These are phyloP conservation scores for Petaurus breviceps DNA, from an alignment of 2,113 vertebrate species.

Conservation along the genomic window DNA sequence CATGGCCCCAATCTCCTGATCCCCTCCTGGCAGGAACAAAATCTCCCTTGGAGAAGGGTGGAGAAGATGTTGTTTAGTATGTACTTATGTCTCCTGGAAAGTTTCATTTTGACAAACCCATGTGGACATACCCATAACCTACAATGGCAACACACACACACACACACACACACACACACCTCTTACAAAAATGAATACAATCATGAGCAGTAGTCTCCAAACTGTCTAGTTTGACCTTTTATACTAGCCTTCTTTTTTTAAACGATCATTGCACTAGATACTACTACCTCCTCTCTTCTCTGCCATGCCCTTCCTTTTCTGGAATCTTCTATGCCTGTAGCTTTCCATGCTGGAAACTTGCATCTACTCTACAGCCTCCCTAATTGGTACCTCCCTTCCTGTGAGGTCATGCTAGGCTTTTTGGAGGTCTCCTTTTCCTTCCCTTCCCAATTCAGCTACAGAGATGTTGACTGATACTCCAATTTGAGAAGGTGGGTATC, in stretches of 20 bases:
- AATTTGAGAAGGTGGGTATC: rapidly evolving
- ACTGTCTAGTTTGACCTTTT: not conserved
- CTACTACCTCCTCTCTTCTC: not conserved
- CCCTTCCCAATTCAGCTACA: not conserved
- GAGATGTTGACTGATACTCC: not conserved
- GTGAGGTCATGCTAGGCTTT: not conserved
- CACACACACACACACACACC: no score
- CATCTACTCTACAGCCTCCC: not conserved
- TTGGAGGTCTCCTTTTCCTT: not conserved
- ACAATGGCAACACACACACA: not conserved
- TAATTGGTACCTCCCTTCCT: not conserved
- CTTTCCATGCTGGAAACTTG: not conserved
- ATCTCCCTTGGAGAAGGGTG: not conserved
- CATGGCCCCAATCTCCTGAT: not conserved
- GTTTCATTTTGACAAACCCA: not conserved
- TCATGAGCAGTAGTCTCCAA: not conserved
- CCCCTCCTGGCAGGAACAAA: not conserved
- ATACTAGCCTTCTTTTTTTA: not conserved
- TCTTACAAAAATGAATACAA: not conserved
- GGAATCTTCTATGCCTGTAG: not conserved
- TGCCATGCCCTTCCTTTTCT: not conserved
- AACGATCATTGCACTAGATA: not conserved
- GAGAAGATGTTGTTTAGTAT: not conserved
- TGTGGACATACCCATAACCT: not conserved
- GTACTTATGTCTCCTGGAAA: not conserved